phyloP scores from a whole-genome alignment of 1,140 invertebrate genomes.

The Cydia amplana region DNA sequence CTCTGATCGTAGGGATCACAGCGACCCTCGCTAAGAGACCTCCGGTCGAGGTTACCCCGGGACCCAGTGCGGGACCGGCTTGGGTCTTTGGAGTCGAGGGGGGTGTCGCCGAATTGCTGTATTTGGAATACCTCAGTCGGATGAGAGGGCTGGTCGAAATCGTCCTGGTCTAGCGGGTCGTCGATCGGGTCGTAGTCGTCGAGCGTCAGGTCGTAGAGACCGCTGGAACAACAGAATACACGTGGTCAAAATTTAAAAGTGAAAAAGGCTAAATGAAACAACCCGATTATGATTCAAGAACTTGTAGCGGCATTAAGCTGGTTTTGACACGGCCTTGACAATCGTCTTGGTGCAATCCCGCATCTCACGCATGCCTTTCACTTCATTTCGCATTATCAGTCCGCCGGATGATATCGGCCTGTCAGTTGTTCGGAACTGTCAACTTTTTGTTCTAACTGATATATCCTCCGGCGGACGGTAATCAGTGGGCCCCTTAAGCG shows the following conservation, averaged over 20 bases:
- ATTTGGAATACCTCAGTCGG: conserved; percentile 63
- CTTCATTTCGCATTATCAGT: no score
- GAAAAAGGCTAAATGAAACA: no score
- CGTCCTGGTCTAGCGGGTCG: conserved; percentile 59
- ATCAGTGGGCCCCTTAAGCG: no score
- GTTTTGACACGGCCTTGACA: no score
- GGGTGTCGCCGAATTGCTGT: conserved; percentile 46
- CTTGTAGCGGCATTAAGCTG: no score
- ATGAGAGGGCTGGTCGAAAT: conserved; percentile 55
- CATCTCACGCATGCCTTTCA: no score
- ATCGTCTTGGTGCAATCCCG: no score
- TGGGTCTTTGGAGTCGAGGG: neutral
- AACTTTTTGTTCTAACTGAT: no score
- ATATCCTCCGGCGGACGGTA: no score
- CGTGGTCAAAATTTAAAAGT: neutral
- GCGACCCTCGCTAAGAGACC: conserved; percentile 4
- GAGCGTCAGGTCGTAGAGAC: conserved; percentile 63
- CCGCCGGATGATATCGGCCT: no score
- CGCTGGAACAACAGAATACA: conserved; percentile 50
- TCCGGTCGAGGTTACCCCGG: neutral
- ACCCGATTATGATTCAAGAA: no score
- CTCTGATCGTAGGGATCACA: conserved; percentile 36
- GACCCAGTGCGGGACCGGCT: neutral
- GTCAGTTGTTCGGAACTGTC: no score
- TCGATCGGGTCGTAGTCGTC: conserved; percentile 59